These are phyloP conservation scores for Isoperla grammatica DNA, from an alignment of 2,888 invertebrate genomes.

Conservation along the genomic window DNA sequence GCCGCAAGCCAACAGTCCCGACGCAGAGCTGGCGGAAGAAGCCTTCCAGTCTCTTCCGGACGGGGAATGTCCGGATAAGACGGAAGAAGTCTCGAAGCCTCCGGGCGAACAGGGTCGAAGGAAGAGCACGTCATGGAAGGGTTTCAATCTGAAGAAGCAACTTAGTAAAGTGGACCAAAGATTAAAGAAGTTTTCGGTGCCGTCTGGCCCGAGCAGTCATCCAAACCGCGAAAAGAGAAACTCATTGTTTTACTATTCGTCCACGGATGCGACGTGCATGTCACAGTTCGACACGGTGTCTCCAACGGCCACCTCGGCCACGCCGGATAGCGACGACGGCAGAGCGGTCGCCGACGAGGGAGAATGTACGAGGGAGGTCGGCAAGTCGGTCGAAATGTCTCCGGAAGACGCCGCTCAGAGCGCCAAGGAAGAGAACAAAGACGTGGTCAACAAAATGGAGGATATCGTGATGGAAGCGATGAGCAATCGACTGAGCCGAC, in stretches of 20 bases:
- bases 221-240: slow-evolving; percentile 12
- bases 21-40: slow-evolving; percentile 33
- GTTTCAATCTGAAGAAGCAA: slow-evolving; percentile 74
- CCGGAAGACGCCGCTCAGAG: slow-evolving; percentile 35
- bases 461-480: slow-evolving; percentile 35
- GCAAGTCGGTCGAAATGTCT: slow-evolving; percentile 41
- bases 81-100: slow-evolving; percentile 1
- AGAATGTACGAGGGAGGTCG: not conserved
- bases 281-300: slow-evolving; percentile 37
- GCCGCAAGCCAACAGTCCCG: slow-evolving; percentile 22
- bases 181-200: slow-evolving; percentile 55
- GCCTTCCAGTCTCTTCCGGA: slow-evolving; percentile 21
- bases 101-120: slow-evolving; percentile 20
- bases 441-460: slow-evolving; percentile 34
- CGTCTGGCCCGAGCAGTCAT: slow-evolving; percentile 40
- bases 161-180: slow-evolving; percentile 73
- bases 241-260: slow-evolving; percentile 20
- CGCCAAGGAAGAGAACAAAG: slow-evolving; percentile 7
- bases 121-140: slow-evolving; percentile 54
- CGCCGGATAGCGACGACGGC: slow-evolving; percentile 38
- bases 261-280: slow-evolving; percentile 38
- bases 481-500: slow-evolving; percentile 46
- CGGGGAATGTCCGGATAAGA: not conserved
- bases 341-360: slow-evolving; percentile 26
- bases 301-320: slow-evolving; percentile 37